Evolutionary conservation across 1,140 invertebrate species (phyloP), one percentile per base, ranked within the genome.

Genomic region (Drosophila eugracilis): DNA sequence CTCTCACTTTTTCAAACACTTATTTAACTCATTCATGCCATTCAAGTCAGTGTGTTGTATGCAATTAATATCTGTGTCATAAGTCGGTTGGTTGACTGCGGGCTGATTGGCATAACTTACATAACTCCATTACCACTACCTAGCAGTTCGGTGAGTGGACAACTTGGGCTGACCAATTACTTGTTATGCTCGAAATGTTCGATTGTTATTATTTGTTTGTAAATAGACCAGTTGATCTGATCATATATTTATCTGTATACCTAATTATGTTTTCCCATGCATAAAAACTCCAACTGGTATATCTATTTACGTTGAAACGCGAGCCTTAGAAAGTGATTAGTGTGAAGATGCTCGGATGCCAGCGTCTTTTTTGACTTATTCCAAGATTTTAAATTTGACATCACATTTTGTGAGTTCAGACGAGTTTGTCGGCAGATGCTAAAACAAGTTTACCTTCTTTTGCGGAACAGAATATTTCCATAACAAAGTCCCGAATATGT

Each of bases 61-160:
- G 83, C 75, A 86, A 88, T 88, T 86, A 88, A 86, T 88, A 88
- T 88, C 73, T 86, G 34, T 81, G 83, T 50, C 83, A 86, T 83
- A 86, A 88, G 78, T 74, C 66, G 32, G 45, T 42, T 70, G 58
- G 44, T 48, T 62, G 49, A 37, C 39, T 63, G 52, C 60, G 60
- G 58, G 50, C 63, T 78, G 83, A 86, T 88, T 86, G 81, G 81
- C 73, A 86, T 86, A 54, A 54, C 73, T 86, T 86, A 88, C 69
- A 86, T 86, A 86, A 86, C 48, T 54, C 41, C 42, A 45, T 74
- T 58, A 66, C 71, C 62, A 73, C 77, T 75, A 75, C 71, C 58
- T 6, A 75, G 73, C 65, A 73, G 74, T 77, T 72, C 42, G 55
- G 54, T 41, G 57, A 57, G 41, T 57, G 59, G 59, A 74, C 70